These are phyloP conservation scores for Agrilus cyanescens DNA, from an alignment of 2,888 invertebrate genomes.

Conservation along the genomic window DNA sequence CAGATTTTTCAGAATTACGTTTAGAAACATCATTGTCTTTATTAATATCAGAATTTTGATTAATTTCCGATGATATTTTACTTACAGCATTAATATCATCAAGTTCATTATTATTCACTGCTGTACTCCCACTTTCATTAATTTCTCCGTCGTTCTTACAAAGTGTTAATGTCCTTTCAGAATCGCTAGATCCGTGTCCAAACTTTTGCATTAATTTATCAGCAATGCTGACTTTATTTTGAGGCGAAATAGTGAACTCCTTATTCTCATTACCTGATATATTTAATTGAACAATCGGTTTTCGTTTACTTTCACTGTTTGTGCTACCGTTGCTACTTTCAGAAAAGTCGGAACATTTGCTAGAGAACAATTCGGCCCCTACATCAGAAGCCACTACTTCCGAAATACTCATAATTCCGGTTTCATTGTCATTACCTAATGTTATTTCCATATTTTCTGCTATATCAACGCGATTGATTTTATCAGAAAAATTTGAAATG, in stretches of 20 bases:
- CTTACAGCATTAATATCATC: neutral
- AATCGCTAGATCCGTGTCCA: no score
- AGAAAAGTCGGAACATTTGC: constrained; percentile 1
- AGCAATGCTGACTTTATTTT: constrained; percentile 27
- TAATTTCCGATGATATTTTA: no score
- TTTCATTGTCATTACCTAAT: constrained; percentile 19
- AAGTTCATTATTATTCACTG: neutral
- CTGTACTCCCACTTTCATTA: no score
- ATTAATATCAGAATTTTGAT: no score
- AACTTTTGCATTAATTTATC: constrained; percentile 30
- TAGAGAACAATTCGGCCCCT: constrained; percentile 3
- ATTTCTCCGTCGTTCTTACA: no score
- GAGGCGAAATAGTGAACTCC: constrained; percentile 24
- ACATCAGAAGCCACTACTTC: constrained; percentile 14
- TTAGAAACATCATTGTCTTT: no score
- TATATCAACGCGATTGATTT: constrained; percentile 25
- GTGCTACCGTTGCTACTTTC: constrained; percentile 4
- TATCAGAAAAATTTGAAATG: constrained; percentile 23
- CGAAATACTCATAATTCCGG: constrained; percentile 15
- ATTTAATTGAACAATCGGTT: constrained; percentile 24
- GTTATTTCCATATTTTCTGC: constrained; percentile 27
- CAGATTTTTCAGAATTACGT: no score
- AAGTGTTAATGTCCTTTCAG: no score
- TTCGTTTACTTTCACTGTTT: constrained; percentile 12
- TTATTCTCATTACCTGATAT: constrained; percentile 16